These are phyloP conservation scores for Drosophila arawakana DNA, from an alignment of 1,140 invertebrate species.

Conservation along the genomic window DNA sequence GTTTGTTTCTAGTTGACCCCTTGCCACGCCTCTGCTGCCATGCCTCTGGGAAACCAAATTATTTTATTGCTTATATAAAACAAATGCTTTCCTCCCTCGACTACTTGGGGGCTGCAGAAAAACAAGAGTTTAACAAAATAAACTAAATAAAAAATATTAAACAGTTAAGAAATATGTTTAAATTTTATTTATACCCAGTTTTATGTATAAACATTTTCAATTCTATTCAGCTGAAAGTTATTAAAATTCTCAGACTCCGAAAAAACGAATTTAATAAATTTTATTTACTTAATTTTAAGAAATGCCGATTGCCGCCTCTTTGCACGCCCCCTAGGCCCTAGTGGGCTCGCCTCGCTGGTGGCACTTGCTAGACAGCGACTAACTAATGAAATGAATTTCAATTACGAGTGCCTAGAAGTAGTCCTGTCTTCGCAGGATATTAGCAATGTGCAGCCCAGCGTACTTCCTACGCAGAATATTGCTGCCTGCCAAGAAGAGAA, in stretches of 20 bases:
- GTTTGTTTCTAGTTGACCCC: conserved; percentile 42
- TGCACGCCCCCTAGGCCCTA: background rate
- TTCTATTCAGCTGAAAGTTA: too few relatives aligned
- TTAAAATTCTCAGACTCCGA: background rate
- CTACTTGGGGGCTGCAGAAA: too few relatives aligned
- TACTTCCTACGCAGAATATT: conserved; percentile 75
- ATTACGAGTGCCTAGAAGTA: conserved; percentile 51
- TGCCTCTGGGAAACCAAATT: conserved; percentile 20
- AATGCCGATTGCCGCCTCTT: background rate
- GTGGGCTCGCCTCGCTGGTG: background rate
- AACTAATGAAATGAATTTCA: conserved; percentile 74
- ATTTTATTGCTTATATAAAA: conserved; percentile 11
- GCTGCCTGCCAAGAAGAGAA: conserved; percentile 23
- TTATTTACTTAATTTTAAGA: conserved; percentile 32
- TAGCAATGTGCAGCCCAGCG: conserved; percentile 81
- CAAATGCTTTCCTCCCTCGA: background rate
- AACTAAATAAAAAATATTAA: too few relatives aligned
- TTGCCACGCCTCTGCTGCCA: conserved; percentile 51
- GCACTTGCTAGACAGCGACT: conserved; percentile 1
- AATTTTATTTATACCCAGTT: too few relatives aligned
- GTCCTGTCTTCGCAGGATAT: conserved; percentile 63
- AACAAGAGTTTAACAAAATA: too few relatives aligned
- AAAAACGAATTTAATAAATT: conserved; percentile 12
- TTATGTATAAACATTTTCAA: too few relatives aligned
- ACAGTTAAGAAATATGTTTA: too few relatives aligned